Evolutionary conservation across 2,888 invertebrate species (phyloP), one percentile per base, ranked within the genome.

Genomic region (Autographa gamma): DNA sequence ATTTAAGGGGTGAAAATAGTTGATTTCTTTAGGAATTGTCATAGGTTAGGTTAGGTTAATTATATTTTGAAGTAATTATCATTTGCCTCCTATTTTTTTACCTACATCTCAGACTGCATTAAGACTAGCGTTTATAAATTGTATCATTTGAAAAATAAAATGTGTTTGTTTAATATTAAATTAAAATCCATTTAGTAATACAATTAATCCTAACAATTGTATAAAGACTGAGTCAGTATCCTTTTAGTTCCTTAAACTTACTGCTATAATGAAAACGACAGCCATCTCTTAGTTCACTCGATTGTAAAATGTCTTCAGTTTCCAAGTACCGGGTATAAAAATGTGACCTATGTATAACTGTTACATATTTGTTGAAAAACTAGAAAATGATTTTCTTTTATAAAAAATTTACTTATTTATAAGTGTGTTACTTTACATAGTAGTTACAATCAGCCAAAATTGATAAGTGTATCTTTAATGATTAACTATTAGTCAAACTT

Each of bases 11-110:
- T 84, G 84, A 83, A 82, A 81, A 82, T 80, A 76, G 69, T 79
- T 77, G 74, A 79, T 81, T 83, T 77, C 73, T 79, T 83, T 88
- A 89, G 85, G 83, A 86, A 86, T 88, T 88, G 82, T 87, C 85
- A 81, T 84, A 84, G 76, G 74, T 25, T 89, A 89, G 83, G 72
- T 65, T 88, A 87, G 80, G 74, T 85, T 56, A 79, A 64, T 64
- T 60, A 72, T 82, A 79, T 76, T 77, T 76, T 77, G 71, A 80
- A 75, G 60, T 77, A 76, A 75, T 77, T 77, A 79, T 82, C 65
- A 76, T 85, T 86, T 85, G 81, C 79, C 73, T 82, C 76, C 73
- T 80, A 76, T 75, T 80, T 82, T 25, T 82, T 77, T 79, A 84
- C 68, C 73, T 69, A 73, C 69, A 72, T 74, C 66, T 81, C 74